Evolutionary conservation across 2,797 vertebrate species (phyloP).

Genomic region (Microctenopoma lineatum): DNA sequence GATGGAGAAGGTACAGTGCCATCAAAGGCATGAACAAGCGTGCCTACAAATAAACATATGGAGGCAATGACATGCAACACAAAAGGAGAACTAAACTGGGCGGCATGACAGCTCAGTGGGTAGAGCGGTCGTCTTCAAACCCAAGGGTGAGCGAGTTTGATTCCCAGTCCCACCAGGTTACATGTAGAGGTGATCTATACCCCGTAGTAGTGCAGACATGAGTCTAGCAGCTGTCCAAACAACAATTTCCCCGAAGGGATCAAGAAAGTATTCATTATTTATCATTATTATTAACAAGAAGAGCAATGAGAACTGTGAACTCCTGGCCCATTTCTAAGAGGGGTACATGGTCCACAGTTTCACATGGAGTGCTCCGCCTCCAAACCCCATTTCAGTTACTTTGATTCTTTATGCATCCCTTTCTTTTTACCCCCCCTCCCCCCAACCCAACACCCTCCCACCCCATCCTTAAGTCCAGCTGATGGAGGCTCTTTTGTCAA

Average conservation of each 20-base stretch:
- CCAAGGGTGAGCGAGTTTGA: no score
- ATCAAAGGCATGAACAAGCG: slow-evolving; percentile 33
- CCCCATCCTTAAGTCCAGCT: slow-evolving; percentile 83
- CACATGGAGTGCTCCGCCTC: slow-evolving; percentile 82
- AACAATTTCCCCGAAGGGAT: no score
- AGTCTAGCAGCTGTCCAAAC: no score
- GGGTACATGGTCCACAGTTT: slow-evolving; percentile 78
- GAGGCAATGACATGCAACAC: slow-evolving; percentile 55
- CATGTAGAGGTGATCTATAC: no score
- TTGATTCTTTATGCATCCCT: slow-evolving; percentile 85
- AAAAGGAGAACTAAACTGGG: slow-evolving; percentile 45
- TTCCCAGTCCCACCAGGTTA: no score
- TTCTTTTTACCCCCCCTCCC: slow-evolving; percentile 49
- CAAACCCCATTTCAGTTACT: slow-evolving; percentile 81
- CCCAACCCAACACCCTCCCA: slow-evolving; percentile 58
- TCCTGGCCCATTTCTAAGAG: slow-evolving; percentile 72
- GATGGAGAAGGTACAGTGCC: slow-evolving; percentile 39
- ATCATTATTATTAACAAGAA: no score
- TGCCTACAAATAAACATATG: slow-evolving; percentile 49
- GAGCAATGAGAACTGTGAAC: slow-evolving; percentile 72
- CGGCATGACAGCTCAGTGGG: no score
- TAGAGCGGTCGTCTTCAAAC: no score
- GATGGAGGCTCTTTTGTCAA: slow-evolving; percentile 87
- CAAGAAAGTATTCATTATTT: no score
- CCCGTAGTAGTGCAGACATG: no score